These are phyloP conservation scores for Drosophila bipectinata DNA, from an alignment of 1,140 invertebrate genomes.

Conservation along the genomic window DNA sequence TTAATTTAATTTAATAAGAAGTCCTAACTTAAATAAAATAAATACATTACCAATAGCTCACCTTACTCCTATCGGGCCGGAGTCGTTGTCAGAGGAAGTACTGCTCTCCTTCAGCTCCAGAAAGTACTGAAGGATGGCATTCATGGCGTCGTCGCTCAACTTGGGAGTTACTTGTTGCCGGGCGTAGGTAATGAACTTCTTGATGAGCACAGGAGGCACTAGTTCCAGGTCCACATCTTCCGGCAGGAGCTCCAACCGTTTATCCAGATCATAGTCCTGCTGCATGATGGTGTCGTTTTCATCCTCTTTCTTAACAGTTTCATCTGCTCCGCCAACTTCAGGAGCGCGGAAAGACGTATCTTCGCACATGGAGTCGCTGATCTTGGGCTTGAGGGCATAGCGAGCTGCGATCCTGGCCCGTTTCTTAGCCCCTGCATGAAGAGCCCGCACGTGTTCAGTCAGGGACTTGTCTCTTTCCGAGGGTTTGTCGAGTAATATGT, in stretches of 20 bases:
- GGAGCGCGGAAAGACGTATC: slow-evolving; percentile 6
- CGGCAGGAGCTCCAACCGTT: slow-evolving; percentile 85
- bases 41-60: slow-evolving; percentile 32
- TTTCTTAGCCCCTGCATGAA: slow-evolving; percentile 69
- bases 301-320: slow-evolving; percentile 4
- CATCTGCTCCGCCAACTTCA: neutral
- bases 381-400: slow-evolving; percentile 55
- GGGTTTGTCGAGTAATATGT: slow-evolving; percentile 94
- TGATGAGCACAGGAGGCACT: slow-evolving; percentile 90
- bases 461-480: slow-evolving; percentile 85
- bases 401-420: slow-evolving; percentile 53
- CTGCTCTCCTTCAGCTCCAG: slow-evolving; percentile 87
- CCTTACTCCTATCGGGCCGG: slow-evolving; percentile 57
- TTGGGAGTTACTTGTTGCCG: slow-evolving; percentile 94
- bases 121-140: slow-evolving; percentile 92
- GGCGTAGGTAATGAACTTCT: slow-evolving; percentile 96
- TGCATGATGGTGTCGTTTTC: slow-evolving; percentile 40
- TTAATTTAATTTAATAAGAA: slow-evolving; percentile 4
- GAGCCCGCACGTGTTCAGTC: slow-evolving; percentile 67
- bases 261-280: slow-evolving; percentile 82
- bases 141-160: slow-evolving; percentile 89
- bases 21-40: slow-evolving; percentile 59
- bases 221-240: slow-evolving; percentile 87
- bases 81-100: slow-evolving; percentile 21
- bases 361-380: slow-evolving; percentile 56